Conservation (phyloP, 2,113 vertebrate species). For the Rhizomys pruinosus region DNA sequence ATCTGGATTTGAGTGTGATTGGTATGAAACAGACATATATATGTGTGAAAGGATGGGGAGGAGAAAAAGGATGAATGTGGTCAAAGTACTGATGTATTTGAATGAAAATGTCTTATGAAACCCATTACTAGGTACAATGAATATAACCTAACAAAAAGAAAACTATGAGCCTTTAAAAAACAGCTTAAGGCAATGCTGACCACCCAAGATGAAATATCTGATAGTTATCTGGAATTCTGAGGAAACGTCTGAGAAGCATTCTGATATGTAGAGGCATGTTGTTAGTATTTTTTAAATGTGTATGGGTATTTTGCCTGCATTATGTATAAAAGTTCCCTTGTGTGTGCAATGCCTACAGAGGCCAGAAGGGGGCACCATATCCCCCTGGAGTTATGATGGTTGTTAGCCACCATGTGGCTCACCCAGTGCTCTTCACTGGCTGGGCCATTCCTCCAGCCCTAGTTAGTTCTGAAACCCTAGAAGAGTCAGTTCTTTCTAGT, state of each 20-base stretch:
- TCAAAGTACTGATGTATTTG: too few species aligned
- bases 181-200: not conserved
- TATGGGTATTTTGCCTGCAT: too few species aligned
- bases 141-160: not conserved
- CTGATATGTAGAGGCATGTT: not conserved
- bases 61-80: not conserved
- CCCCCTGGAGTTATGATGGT: too few species aligned
- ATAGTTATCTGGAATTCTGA: not conserved
- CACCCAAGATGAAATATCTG: not conserved
- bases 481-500: constrained; percentile 41
- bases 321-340: too few species aligned
- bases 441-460: too few species aligned
- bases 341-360: too few species aligned
- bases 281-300: not conserved
- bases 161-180: not conserved
- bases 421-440: too few species aligned
- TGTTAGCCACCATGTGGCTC: too few species aligned
- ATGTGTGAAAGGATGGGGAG: not conserved
- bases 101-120: too few species aligned
- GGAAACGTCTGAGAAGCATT: constrained; percentile 2
- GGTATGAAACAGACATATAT: not conserved
- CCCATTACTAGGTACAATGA: not conserved
- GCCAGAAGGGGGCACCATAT: too few species aligned
- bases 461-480: not conserved
- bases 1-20: not conserved